These are phyloP conservation scores for Caenorhabditis sp. DNA, from an alignment of 2,888 invertebrate species.

Conservation along the genomic window DNA sequence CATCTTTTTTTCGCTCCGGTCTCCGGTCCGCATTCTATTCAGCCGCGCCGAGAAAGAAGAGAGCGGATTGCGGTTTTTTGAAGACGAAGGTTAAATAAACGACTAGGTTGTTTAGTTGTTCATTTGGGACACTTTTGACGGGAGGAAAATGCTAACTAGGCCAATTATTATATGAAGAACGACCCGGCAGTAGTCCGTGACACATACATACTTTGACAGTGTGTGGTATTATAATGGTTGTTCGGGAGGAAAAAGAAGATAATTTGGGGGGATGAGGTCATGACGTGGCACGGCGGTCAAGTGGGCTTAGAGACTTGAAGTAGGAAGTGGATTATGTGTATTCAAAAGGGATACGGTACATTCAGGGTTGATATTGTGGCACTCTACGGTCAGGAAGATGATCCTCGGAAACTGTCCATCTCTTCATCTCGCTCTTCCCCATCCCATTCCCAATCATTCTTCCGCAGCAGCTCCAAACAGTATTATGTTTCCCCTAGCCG, in stretches of 20 bases:
- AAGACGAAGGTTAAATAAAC: conserved; percentile 29
- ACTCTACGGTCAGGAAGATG: too few relatives aligned
- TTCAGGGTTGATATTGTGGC: too few relatives aligned
- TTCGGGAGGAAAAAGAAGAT: background rate
- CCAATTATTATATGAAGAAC: conserved; percentile 30
- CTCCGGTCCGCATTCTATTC: background rate
- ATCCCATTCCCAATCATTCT: too few relatives aligned
- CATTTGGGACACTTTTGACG: conserved; percentile 20
- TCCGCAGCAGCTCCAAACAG: background rate
- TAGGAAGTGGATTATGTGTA: too few relatives aligned
- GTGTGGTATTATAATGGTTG: background rate
- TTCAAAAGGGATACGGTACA: too few relatives aligned
- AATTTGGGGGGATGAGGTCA: too few relatives aligned
- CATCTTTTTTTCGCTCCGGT: background rate
- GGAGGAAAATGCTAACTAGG: conserved; percentile 16
- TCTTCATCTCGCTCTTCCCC: background rate
- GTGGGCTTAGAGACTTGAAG: too few relatives aligned
- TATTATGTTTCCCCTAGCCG: conserved; percentile 10
- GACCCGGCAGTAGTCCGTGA: background rate
- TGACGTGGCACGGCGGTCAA: too few relatives aligned
- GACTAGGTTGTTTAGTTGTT: conserved; percentile 3
- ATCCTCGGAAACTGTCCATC: too few relatives aligned
- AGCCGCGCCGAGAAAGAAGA: background rate
- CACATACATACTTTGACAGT: conserved; percentile 20
- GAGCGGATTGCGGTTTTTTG: conserved; percentile 4